These are phyloP conservation scores for Spheniscus humboldti DNA, from an alignment of 2,797 vertebrate genomes.

Conservation along the genomic window DNA sequence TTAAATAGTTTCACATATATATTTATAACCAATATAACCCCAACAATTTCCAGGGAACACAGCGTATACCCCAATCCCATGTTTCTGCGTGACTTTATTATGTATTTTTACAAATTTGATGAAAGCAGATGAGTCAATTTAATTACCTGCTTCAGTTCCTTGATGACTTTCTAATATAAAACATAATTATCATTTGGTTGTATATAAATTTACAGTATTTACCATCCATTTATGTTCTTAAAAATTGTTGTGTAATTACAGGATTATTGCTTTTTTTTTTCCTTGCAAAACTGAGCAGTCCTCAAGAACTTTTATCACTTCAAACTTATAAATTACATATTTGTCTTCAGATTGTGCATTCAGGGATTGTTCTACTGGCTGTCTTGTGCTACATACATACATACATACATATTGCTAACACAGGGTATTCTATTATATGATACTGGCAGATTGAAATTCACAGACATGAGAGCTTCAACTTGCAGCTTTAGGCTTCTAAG, in stretches of 20 bases:
- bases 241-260: background rate
- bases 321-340: background rate
- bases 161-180: conserved; percentile 15
- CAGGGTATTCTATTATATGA: background rate
- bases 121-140: conserved; percentile 26
- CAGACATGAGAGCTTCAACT: background rate
- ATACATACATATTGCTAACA: background rate
- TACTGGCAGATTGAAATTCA: background rate
- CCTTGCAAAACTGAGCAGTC: background rate
- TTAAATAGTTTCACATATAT: background rate
- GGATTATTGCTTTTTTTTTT: background rate
- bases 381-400: background rate
- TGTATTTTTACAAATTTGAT: conserved; percentile 14
- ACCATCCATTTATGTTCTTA: background rate
- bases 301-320: background rate
- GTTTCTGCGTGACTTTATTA: conserved; percentile 13
- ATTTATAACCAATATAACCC: background rate
- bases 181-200: background rate
- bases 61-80: background rate
- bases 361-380: background rate
- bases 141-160: background rate
- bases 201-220: conserved; percentile 15
- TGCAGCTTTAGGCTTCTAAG: background rate
- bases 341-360: background rate
- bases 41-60: background rate